phyloP scores from a whole-genome alignment of 2,113 vertebrate genomes.

The Chionis minor region DNA sequence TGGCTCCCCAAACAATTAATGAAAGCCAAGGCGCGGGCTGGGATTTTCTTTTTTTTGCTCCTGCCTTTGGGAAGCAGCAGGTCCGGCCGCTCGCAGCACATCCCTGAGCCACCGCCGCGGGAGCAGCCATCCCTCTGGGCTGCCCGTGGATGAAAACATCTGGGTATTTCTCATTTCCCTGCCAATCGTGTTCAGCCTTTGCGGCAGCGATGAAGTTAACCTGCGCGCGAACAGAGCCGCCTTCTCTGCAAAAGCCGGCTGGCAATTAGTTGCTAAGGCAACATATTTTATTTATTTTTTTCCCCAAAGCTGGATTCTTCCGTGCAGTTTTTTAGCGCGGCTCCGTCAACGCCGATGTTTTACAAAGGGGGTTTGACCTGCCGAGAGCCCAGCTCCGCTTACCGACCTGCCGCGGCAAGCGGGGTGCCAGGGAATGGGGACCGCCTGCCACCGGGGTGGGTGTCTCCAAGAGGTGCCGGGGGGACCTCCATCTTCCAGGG shows the following conservation, averaged over 20 bases:
- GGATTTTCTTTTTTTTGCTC: not conserved
- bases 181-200: rapidly evolving
- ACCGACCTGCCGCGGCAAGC: not conserved
- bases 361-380: not conserved
- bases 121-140: not conserved
- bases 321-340: not conserved
- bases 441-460: rapidly evolving
- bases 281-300: not conserved
- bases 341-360: rapidly evolving
- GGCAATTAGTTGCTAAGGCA: not conserved
- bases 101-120: not conserved
- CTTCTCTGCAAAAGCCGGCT: not conserved
- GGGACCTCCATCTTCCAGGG: rapidly evolving
- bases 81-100: not conserved
- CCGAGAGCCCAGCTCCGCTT: not conserved
- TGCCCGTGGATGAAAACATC: no score
- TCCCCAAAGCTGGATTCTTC: not conserved
- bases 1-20: not conserved
- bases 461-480: no score
- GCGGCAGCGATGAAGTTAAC: not conserved
- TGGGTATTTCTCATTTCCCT: rapidly evolving
- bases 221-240: not conserved
- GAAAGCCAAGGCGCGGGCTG: not conserved
- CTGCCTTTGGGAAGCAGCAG: not conserved
- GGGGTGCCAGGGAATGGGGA: no score